Evolutionary conservation across 2,797 vertebrate genomes (phyloP), one percentile per base, ranked within the genome.

Genomic region (Argya squamiceps): DNA sequence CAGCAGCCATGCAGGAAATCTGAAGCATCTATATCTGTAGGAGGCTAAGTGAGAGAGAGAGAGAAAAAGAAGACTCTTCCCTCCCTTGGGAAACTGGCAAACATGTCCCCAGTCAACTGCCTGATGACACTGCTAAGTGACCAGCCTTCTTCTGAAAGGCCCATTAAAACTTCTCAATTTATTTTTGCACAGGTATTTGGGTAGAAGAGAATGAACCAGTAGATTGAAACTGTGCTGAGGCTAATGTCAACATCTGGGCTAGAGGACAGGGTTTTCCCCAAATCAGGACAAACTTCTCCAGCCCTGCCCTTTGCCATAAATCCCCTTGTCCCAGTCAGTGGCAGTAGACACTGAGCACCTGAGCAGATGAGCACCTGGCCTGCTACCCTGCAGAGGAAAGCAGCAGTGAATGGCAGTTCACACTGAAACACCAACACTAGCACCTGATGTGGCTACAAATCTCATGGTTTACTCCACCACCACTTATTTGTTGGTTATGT

Each of bases 321-420:
- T 17, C 18, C 29, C 37, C 37, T 60, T 0, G 0, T 9, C 23
- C 13, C 50, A 79, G 78, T 8, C 3, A 0, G 30, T 13, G 36
- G n/a, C 67, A 69, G 56, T 0, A 9, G 46, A 50, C 34, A 60
- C 34, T 16, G 22, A 39, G 34, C 17, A 26, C 58, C 23, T 41
- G 58, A 62, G 36, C 8, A 79, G 56, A 64, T 19, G 41, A 62
- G 44, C 1, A 4, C 24, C 44, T 24, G 37, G n/a, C 10, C 56
- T 44, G 36, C 29, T 5, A 11, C 23, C 11, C 32, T 32, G 15
- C 30, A 49, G 19, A 16, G 12, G 20, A 50, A 50, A 65, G 27
- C 39, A 83, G 34, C n/a, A 62, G 30, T 0, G 1, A 88, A 75
- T 16, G 21, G 78, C 49, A 77, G n/a, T 10, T 70, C 47, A 46